Evolutionary conservation across 2,797 vertebrate species (phyloP).

Genomic region (Carcharodon carcharias): DNA sequence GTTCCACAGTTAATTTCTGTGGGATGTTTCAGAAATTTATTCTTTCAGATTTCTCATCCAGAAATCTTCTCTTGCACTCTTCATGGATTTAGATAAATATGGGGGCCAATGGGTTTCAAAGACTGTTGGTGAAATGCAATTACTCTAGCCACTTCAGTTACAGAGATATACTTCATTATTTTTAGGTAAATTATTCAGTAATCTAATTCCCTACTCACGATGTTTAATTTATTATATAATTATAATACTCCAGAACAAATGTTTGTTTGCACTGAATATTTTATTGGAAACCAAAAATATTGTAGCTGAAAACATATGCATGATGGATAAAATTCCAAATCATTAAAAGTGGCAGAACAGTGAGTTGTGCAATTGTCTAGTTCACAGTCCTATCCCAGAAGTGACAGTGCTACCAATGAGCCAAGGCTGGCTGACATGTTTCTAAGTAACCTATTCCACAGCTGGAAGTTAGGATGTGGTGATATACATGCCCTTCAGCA

Average conservation of each 20-base stretch:
- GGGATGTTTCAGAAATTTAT: neutral
- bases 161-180: neutral
- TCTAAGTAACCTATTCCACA: neutral
- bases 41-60: neutral
- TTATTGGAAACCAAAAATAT: conserved; percentile 3
- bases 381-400: neutral
- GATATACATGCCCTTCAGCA: neutral
- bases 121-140: neutral
- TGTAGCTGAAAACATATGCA: conserved; percentile 6
- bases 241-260: conserved; percentile 27
- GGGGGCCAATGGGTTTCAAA: neutral
- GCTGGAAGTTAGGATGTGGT: neutral
- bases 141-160: neutral
- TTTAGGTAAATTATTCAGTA: conserved; percentile 32
- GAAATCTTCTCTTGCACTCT: neutral
- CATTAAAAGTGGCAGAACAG: neutral
- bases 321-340: neutral
- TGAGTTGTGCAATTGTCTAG: neutral
- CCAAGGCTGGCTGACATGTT: neutral
- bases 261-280: conserved; percentile 31
- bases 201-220: neutral
- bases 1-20: neutral
- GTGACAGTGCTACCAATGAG: neutral
- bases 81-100: neutral
- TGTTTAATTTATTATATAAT: conserved; percentile 26